Conservation (phyloP, 1,140 invertebrate species). For the Oncopeltus fasciatus region DNA sequence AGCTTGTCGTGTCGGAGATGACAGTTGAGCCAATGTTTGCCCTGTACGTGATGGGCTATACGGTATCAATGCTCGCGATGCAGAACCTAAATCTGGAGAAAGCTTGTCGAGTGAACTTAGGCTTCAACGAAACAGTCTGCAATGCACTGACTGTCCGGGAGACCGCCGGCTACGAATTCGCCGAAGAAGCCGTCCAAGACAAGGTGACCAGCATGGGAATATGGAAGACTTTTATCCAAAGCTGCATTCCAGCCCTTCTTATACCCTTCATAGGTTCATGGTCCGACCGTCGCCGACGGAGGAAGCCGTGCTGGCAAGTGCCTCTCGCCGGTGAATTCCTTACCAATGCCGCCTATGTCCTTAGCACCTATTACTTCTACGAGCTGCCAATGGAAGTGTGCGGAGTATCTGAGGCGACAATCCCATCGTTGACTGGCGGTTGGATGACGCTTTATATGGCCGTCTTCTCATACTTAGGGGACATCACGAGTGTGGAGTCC, state of each 20-base stretch:
- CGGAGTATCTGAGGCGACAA: constrained; percentile 56
- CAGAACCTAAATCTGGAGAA: constrained; percentile 73
- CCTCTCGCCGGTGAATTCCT: constrained; percentile 68
- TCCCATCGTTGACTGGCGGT: constrained; percentile 63
- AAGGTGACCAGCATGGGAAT: constrained; percentile 60
- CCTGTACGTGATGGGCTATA: constrained; percentile 63
- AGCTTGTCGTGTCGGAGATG: too few relatives aligned
- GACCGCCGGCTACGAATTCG: constrained; percentile 49
- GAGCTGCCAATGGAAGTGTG: constrained; percentile 53
- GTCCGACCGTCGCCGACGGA: constrained; percentile 38
- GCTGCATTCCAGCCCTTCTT: constrained; percentile 53
- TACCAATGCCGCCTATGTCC: constrained; percentile 54
- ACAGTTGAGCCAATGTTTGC: constrained; percentile 67
- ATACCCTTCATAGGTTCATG: constrained; percentile 55
- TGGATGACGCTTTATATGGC: constrained; percentile 85
- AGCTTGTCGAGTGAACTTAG: constrained; percentile 64
- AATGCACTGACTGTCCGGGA: constrained; percentile 50
- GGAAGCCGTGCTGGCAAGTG: constrained; percentile 70
- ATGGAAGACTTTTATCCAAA: constrained; percentile 67
- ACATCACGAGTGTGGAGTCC: constrained; percentile 63
- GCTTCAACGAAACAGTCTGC: constrained; percentile 51
- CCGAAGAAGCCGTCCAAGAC: constrained; percentile 55
- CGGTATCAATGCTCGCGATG: constrained; percentile 59
- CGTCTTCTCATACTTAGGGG: constrained; percentile 74
- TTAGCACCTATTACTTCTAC: constrained; percentile 59